These are phyloP conservation scores for Diorhabda sublineata DNA, from an alignment of 1,140 invertebrate genomes.

Conservation along the genomic window DNA sequence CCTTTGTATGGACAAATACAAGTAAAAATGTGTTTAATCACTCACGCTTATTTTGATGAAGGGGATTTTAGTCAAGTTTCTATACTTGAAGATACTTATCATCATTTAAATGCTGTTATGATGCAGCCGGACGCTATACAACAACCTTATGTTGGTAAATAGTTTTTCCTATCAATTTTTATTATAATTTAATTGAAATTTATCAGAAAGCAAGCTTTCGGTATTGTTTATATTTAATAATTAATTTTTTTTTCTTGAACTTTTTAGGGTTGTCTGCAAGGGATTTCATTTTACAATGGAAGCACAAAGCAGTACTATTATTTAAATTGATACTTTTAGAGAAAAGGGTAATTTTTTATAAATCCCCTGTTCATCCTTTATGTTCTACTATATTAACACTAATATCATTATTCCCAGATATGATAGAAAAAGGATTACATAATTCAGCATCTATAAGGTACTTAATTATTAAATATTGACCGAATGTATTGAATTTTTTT, in stretches of 20 bases:
- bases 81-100: conserved; percentile 87
- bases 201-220: background rate
- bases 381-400: conserved; percentile 84
- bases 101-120: conserved; percentile 86
- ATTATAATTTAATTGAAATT: background rate
- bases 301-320: conserved; percentile 86
- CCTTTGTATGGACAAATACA: conserved; percentile 90
- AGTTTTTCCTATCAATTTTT: background rate
- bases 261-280: conserved; percentile 71
- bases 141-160: conserved; percentile 77
- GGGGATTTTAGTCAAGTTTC: conserved; percentile 89
- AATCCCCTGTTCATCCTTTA: conserved; percentile 86
- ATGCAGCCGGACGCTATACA: conserved; percentile 63
- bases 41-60: conserved; percentile 95
- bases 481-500: background rate
- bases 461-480: conserved; percentile 28
- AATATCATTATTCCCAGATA: conserved; percentile 84
- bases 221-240: background rate
- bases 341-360: conserved; percentile 86
- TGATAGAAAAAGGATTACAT: conserved; percentile 81
- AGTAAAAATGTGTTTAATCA: conserved; percentile 93
- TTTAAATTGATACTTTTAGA: conserved; percentile 93
- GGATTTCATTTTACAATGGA: conserved; percentile 80
- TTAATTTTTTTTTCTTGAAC: background rate
- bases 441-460: conserved; percentile 79